A percentile compares a stretch with the other conserved stretches of the same genome.
phyloP scores from a whole-genome alignment of 1,140 invertebrate genomes.

The Probaryconus sp. region DNA sequence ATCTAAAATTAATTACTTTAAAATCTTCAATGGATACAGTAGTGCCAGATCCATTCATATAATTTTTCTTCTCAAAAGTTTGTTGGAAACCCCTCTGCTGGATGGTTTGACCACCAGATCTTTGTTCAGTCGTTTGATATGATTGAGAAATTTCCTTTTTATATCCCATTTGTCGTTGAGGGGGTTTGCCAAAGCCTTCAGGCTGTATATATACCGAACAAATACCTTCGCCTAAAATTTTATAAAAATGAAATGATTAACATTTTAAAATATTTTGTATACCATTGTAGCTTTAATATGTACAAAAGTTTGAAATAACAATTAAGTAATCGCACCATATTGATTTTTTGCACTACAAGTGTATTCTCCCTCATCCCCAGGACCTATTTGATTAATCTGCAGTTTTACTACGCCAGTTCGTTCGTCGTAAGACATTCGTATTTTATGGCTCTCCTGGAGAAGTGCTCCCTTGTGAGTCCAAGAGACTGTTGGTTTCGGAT shows the following conservation, averaged over 20 bases:
- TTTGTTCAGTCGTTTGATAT: slow-evolving; percentile 80
- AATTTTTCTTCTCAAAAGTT: slow-evolving; percentile 82
- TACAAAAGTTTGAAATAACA: no score
- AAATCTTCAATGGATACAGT: slow-evolving; percentile 84
- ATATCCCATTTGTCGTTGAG: slow-evolving; percentile 80
- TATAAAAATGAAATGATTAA: background rate
- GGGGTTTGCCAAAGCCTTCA: slow-evolving; percentile 87
- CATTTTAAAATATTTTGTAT: no score
- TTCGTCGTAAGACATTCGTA: slow-evolving; percentile 92
- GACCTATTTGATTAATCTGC: slow-evolving; percentile 93
- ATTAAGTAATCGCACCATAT: slow-evolving; percentile 85
- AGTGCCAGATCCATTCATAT: slow-evolving; percentile 83
- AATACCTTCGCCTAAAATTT: slow-evolving; percentile 86
- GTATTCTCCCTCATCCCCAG: slow-evolving; percentile 97
- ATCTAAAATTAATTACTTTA: slow-evolving; percentile 76
- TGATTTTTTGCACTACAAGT: slow-evolving; percentile 95
- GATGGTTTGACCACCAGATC: slow-evolving; percentile 77
- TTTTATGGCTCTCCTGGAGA: slow-evolving; percentile 88
- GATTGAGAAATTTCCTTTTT: slow-evolving; percentile 79
- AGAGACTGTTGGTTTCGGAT: slow-evolving; percentile 94
- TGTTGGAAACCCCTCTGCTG: slow-evolving; percentile 79
- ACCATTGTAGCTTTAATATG: no score
- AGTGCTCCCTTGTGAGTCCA: slow-evolving; percentile 95
- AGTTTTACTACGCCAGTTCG: slow-evolving; percentile 91
- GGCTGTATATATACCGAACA: slow-evolving; percentile 96